A percentile compares a stretch with the other conserved stretches of the same genome.
These are phyloP conservation scores for Ochotona curzoniae DNA, from an alignment of 2,113 vertebrate genomes.

Conservation along the genomic window DNA sequence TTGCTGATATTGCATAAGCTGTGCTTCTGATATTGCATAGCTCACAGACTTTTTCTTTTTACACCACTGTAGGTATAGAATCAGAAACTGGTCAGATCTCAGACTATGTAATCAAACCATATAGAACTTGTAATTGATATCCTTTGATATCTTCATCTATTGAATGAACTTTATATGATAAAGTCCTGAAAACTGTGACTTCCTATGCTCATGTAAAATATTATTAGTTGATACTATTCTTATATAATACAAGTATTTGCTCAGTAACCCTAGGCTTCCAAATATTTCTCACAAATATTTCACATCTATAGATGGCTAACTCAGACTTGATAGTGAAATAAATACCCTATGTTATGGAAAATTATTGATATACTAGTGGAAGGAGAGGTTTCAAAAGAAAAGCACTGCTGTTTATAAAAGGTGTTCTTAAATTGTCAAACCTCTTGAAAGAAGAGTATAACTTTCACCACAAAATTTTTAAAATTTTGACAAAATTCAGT, in stretches of 20 bases:
- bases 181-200: slow-evolving; percentile 50
- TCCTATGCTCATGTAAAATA: slow-evolving; percentile 32
- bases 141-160: neutral
- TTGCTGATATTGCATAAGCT: slow-evolving; percentile 21
- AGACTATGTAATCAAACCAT: slow-evolving; percentile 30
- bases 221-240: slow-evolving; percentile 32
- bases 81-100: slow-evolving; percentile 35
- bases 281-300: slow-evolving; percentile 26
- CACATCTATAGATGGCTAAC: slow-evolving; percentile 18
- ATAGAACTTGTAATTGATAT: slow-evolving; percentile 31
- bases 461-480: slow-evolving; percentile 37
- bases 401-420: slow-evolving; percentile 12
- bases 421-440: slow-evolving; percentile 49
- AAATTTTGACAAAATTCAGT: slow-evolving; percentile 44
- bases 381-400: slow-evolving; percentile 15
- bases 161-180: slow-evolving; percentile 43
- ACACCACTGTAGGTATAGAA: neutral
- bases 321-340: slow-evolving; percentile 45
- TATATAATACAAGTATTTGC: slow-evolving; percentile 26
- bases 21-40: neutral
- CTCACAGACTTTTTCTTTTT: neutral
- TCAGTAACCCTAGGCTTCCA: slow-evolving; percentile 30
- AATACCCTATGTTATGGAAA: neutral
- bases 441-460: slow-evolving; percentile 14
- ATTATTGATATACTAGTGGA: slow-evolving; percentile 10